Base-by-base conservation (phyloP, 1,140 invertebrate genomes). In the Paraescarpia echinospica region DNA sequence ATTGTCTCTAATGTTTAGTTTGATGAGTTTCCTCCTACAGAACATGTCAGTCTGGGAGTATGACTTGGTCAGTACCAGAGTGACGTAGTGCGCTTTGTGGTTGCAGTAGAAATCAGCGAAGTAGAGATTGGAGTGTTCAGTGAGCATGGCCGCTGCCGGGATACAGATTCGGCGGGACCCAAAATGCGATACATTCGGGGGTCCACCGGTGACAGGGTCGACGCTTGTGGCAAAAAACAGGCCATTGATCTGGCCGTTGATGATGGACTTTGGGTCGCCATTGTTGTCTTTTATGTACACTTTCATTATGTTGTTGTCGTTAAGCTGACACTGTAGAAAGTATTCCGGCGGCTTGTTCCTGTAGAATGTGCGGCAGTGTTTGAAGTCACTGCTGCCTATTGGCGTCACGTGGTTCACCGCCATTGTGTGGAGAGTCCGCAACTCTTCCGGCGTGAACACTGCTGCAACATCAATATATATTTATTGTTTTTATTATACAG, bases 51-150 rank as follows among this genome's bases (percentile, higher is more conserved):
- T 91, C 41, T 6, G 48, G 6, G 93, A 92, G 18, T 34, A 35
- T 35, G n/a, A 8, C 31, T 89, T 51, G 34, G 91, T 89, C 35
- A 93, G 33, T 33, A 93, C 93, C 34, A 93, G 31, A 35, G 48
- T 92, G 1, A 93, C 89, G 59, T 93, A 93, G 51, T 93, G 93
- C 14, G 51, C 34, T 59, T 89, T 77, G 33, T 34, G 14, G 31
- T 89, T 34, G 59, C 93, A 93, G 91, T 93, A 93, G 91, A 93
- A 93, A 59, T 93, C 93, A 31, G 93, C 91, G 92, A 93, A 93
- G 88, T 93, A 93, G 9, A 93, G 91, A 89, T 92, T 92, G 1
- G 22, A 22, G 33, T 35, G 1, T 35, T 88, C 33, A 27, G 88
- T 35, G 34, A 92, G 33, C 77, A 92, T 48, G 31, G 89, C 35